Evolutionary conservation across 2,113 vertebrate species (phyloP), one percentile per base, ranked within the genome.

Genomic region (Delphinus delphis): DNA sequence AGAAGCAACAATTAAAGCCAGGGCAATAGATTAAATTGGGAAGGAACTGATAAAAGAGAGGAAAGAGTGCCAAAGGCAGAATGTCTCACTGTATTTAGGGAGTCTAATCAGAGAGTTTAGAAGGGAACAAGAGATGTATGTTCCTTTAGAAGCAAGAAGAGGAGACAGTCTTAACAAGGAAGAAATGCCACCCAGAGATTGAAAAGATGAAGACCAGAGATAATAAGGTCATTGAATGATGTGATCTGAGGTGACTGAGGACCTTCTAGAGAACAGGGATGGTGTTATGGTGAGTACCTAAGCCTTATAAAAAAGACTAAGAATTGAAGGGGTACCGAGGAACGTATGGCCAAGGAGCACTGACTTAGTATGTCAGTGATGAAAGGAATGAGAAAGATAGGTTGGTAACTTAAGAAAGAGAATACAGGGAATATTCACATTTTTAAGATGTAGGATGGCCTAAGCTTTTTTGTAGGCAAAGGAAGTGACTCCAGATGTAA

Each of bases 1-100:
- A 97, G 26, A 87, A 79, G n/a, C 12, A 83, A 44, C n/a, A n/a
- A 74, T 60, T 18, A 93, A 73, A 93, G 12, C 73, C 67, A 93
- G 14, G 5, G 6, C 74, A 41, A 28, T 73, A 55, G 33, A 50
- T 73, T 80, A 71, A 20, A 79, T 53, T n/a, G 28, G 1, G 15
- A 86, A 88, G 55, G 55, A 85, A 88, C n/a, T 41, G 15, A 74
- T 17, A 73, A 62, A n/a, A 90, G 15, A 67, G 62, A 84, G 13
- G 25, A 67, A 81, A 88, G 15, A 62, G 1, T 47, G 15, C 11
- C 58, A 91, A 71, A 60, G 63, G 25, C 23, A 33, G 11, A 77
- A 41, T 7, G 2, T 77, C 63, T 96, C 53, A 28, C 33, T 67
- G 0, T 33, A 36, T 79, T 90, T 31, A 67, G 21, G 20, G 60